A percentile compares a stretch with the other conserved stretches of the same genome.
These are phyloP conservation scores for Danio aesculapii DNA, from an alignment of 2,797 vertebrate genomes.

Conservation along the genomic window DNA sequence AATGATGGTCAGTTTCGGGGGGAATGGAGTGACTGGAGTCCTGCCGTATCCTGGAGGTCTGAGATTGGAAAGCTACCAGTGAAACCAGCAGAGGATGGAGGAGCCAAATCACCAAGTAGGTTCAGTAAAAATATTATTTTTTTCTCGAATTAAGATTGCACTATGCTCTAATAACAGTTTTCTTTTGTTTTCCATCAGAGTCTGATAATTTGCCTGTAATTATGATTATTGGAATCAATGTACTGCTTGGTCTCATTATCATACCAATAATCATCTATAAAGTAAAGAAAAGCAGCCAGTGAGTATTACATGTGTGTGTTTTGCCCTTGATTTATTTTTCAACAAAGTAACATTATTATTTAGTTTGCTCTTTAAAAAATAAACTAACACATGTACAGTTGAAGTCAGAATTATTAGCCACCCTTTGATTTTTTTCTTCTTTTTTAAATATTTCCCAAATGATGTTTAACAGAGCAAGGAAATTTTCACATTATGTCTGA, in stretches of 20 bases:
- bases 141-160: neutral
- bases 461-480: too few relatives aligned
- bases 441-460: too few relatives aligned
- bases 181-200: neutral
- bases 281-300: conserved; percentile 2
- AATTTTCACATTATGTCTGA: too few relatives aligned
- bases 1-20: rapidly evolving
- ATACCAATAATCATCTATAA: conserved; percentile 3
- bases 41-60: conserved; percentile 59
- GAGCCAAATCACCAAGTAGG: neutral
- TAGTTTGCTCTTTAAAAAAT: too few relatives aligned
- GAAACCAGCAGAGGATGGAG: neutral
- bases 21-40: conserved; percentile 79
- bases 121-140: neutral
- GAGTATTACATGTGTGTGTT: neutral
- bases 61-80: neutral
- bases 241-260: neutral
- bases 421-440: too few relatives aligned
- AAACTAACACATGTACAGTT: too few relatives aligned
- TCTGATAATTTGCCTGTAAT: neutral
- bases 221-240: neutral
- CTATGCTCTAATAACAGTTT: neutral
- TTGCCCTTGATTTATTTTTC: neutral
- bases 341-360: too few relatives aligned
- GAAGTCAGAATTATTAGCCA: too few relatives aligned